Conservation (phyloP, 2,888 invertebrate genomes). For the Parelbella ahira region DNA sequence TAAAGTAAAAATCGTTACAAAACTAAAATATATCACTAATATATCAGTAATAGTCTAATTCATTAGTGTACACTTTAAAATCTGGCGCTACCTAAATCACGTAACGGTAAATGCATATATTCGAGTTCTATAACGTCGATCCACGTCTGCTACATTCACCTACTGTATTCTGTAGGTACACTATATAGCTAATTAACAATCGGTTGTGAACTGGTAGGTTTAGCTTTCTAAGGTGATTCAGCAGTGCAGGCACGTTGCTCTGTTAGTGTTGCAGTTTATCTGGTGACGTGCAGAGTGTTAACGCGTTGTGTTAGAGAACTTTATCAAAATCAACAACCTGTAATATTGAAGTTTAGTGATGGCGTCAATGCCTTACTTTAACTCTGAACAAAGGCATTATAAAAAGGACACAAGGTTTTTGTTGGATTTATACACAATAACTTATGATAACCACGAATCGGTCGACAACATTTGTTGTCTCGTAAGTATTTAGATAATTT, state of each 20-base stretch:
- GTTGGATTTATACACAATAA: conserved; percentile 90
- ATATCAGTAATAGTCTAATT: no score
- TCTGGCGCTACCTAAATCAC: conserved; percentile 51
- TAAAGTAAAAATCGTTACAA: no score
- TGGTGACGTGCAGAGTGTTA: conserved; percentile 40
- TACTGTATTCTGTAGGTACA: conserved; percentile 42
- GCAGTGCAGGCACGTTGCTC: conserved; percentile 57
- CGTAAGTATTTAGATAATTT: conserved; percentile 66
- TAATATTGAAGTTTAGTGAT: conserved; percentile 40
- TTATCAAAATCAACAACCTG: conserved; percentile 3
- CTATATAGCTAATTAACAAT: conserved; percentile 63
- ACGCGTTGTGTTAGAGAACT: conserved; percentile 28
- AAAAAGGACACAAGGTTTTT: conserved; percentile 93
- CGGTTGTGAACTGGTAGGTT: conserved; percentile 43
- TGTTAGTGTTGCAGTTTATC: conserved; percentile 28
- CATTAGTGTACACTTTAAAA: conserved; percentile 46
- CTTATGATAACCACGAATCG: conserved; percentile 90
- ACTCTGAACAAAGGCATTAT: conserved; percentile 86
- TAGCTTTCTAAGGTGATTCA: conserved; percentile 77
- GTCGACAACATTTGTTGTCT: conserved; percentile 85
- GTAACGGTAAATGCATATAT: conserved; percentile 61
- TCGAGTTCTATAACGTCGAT: conserved; percentile 43
- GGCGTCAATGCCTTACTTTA: conserved; percentile 77
- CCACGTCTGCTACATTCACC: conserved; percentile 54
- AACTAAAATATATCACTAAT: no score